Base-by-base conservation (phyloP, 2,888 invertebrate genomes). In the Gari tellinella region DNA sequence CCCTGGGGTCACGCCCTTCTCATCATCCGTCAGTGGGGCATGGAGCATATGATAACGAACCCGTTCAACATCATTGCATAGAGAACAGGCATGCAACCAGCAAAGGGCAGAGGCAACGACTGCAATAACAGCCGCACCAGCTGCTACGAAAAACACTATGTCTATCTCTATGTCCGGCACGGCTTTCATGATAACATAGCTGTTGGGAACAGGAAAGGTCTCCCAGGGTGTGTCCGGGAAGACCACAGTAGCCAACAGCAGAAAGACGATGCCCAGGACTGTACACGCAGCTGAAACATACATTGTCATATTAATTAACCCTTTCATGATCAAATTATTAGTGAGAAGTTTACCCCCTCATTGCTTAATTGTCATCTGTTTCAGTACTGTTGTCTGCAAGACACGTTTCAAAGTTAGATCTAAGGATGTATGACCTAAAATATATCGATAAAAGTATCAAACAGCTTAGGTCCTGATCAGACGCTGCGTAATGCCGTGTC, bases 81-180 rank as follows among this genome's bases (percentile, higher is more conserved):
- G 53, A 7, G 43, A 48, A 23, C 66, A 72, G 5, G 81, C 81
- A 56, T 83, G 74, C 0, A 80, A n/a, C 77, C 75, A 77, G 1
- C 73, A 41, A 4, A 69, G n/a, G 0, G 51, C 63, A 0, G 69
- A 60, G 5, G 58, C 61, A 0, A 62, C 53, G 4, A 81, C 46
- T n/a, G 67, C 69, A 17, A 64, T 40, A 5, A 75, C 4, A 0
- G 76, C 78, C 12, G 72, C 72, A 23, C 66, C 58, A 2, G 64
- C 70, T 12, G 58, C 83, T 0, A 76, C 51, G 15, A 68, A 81
- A 15, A 75, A 45, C 40, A 75, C 83, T 37, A 69, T 73, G 43
- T 78, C 73, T 8, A 81, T 52, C 8, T 31, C 43, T 0, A 82
- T 40, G 1, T 60, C 67, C 1, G 74, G 69, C 2, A 58, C 48